Conservation (phyloP, 2,888 invertebrate genomes). For the Herminia tarsipennalis region DNA sequence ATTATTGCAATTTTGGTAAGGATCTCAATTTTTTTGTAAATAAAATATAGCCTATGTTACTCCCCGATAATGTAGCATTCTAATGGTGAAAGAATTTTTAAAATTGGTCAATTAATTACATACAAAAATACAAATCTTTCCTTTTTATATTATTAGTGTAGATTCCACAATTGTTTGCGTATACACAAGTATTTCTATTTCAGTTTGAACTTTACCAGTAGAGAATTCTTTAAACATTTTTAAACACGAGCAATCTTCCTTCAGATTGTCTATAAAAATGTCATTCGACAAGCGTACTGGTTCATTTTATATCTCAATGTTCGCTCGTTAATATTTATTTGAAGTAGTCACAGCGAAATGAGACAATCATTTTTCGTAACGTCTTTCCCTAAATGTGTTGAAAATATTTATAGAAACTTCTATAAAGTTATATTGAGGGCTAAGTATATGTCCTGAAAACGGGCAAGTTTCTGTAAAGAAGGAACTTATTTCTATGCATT, state of each 20-base stretch:
- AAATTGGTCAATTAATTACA: too few species aligned
- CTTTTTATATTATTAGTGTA: too few species aligned
- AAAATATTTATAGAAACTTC: constrained; percentile 40
- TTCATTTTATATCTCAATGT: constrained; percentile 38
- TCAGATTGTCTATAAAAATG: constrained; percentile 28
- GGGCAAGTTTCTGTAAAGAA: constrained; percentile 52
- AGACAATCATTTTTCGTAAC: constrained; percentile 36
- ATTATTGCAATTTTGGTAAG: too few species aligned
- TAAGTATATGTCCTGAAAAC: constrained; percentile 37
- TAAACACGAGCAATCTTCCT: constrained; percentile 27
- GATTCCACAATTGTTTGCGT: too few species aligned
- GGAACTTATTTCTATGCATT: too few species aligned
- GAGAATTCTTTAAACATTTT: constrained; percentile 28
- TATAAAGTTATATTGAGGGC: constrained; percentile 47
- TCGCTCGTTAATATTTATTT: constrained; percentile 45
- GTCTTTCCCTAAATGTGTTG: constrained; percentile 30
- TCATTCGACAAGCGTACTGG: constrained; percentile 21
- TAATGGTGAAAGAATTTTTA: too few species aligned
- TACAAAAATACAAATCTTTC: too few species aligned
- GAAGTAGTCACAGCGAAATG: constrained; percentile 36
- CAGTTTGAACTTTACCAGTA: too few species aligned
- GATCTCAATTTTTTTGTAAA: too few species aligned
- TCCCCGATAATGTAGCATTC: too few species aligned
- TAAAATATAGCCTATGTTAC: too few species aligned
- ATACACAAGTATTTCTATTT: too few species aligned